A percentile compares a stretch with the other conserved stretches of the same genome.
phyloP scores from a whole-genome alignment of 2,888 invertebrate genomes.

The Orchesella flavescens region DNA sequence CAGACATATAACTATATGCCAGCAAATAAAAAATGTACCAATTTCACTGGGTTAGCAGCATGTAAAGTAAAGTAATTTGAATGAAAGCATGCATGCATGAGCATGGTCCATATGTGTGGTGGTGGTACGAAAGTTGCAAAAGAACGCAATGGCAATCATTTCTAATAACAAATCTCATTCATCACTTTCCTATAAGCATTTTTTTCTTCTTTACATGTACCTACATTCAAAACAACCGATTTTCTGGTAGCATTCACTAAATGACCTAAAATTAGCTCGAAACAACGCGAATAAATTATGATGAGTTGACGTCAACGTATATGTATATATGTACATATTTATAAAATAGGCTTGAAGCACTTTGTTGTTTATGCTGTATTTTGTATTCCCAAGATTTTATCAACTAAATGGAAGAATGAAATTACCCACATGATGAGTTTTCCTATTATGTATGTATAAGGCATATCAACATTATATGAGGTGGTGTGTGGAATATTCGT shows the following conservation, averaged over 20 bases:
- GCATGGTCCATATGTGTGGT: slow-evolving; percentile 25
- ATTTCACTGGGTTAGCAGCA: slow-evolving; percentile 27
- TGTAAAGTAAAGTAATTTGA: slow-evolving; percentile 11
- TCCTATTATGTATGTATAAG: not conserved
- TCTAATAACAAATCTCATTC: too few species aligned
- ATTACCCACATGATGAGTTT: not conserved
- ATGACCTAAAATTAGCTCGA: slow-evolving; percentile 14
- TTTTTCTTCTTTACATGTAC: not conserved
- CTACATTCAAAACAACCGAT: not conserved
- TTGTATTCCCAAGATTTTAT: slow-evolving; percentile 15
- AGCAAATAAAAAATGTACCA: not conserved
- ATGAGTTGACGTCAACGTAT: slow-evolving; percentile 16
- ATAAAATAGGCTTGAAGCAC: too few species aligned
- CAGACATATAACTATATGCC: too few species aligned
- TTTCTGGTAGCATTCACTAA: not conserved
- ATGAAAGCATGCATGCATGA: slow-evolving; percentile 22
- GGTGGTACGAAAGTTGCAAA: not conserved
- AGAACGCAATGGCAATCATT: too few species aligned
- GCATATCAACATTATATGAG: too few species aligned
- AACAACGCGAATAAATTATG: slow-evolving; percentile 20
- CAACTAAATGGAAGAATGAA: slow-evolving; percentile 17
- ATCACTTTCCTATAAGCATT: too few species aligned
- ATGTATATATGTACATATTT: not conserved
- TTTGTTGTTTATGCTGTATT: too few species aligned
- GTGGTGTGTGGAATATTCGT: too few species aligned